Conservation (phyloP, 1,140 invertebrate species). For the Hormaphis cornu region DNA sequence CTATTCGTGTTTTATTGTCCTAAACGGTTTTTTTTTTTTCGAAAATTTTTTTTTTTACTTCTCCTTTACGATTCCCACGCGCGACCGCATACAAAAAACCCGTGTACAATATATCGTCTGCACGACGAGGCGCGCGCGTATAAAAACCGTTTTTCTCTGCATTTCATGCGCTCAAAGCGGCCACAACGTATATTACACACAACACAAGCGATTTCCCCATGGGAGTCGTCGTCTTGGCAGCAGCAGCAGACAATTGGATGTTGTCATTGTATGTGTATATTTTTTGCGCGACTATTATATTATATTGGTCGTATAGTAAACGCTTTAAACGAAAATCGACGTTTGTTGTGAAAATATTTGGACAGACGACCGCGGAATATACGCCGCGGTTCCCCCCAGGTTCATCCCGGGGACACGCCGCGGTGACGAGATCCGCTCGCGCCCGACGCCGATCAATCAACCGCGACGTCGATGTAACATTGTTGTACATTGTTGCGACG, state of each 20-base stretch:
- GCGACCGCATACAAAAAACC: background rate
- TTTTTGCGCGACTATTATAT: background rate
- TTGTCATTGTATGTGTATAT: background rate
- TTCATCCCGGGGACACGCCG: too few species aligned
- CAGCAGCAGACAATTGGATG: background rate
- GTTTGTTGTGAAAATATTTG: conserved; percentile 15
- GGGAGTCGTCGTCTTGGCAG: conserved; percentile 3
- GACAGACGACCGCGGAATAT: conserved; percentile 10
- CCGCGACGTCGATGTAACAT: background rate
- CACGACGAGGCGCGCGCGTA: background rate
- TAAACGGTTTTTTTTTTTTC: background rate
- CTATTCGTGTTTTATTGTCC: too few species aligned
- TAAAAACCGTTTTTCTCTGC: conserved; percentile 20
- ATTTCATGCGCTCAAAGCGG: background rate
- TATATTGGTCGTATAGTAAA: background rate
- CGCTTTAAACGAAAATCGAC: background rate
- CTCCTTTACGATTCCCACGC: background rate
- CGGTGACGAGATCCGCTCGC: background rate
- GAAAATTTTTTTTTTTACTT: background rate
- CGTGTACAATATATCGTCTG: too few species aligned
- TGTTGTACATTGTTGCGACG: too few species aligned
- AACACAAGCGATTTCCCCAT: conserved; percentile 2
- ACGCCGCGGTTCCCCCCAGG: background rate
- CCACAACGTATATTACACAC: background rate
- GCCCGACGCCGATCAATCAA: background rate